Conservation (phyloP, 2,797 vertebrate species). For the Rhabdophis nuchalis region DNA sequence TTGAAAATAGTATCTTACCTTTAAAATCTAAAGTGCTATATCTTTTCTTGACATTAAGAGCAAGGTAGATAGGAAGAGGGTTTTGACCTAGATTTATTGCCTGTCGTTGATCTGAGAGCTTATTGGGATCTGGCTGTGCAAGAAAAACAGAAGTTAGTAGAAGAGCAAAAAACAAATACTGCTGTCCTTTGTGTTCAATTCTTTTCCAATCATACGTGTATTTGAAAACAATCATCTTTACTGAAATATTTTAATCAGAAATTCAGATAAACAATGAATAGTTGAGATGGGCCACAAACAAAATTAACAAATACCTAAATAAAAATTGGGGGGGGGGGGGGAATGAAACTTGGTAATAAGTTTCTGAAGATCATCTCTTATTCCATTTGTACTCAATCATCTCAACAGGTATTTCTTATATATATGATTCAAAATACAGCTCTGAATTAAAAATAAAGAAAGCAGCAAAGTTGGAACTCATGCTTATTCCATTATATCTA, state of each 20-base stretch:
- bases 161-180: not conserved
- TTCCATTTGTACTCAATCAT: not conserved
- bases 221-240: not conserved
- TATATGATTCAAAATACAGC: not conserved
- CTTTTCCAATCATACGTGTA: not conserved
- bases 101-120: constrained; percentile 73
- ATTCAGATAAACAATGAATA: not conserved
- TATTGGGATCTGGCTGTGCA: constrained; percentile 65
- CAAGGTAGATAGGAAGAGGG: constrained; percentile 72
- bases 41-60: constrained; percentile 67
- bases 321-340: not conserved
- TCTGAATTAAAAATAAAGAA: not conserved
- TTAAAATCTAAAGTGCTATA: constrained; percentile 71
- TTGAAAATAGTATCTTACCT: constrained; percentile 61
- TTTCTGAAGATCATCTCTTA: not conserved
- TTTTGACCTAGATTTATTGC: constrained; percentile 71
- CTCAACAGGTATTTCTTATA: not conserved
- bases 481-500: not conserved
- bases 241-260: not conserved
- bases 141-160: not conserved
- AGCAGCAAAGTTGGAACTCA: not conserved
- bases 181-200: not conserved
- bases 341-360: not conserved
- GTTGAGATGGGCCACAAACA: not conserved
- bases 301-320: not conserved